Percentiles rank a stretch among this genome's conserved stretches.
Evolutionary conservation across 1,140 invertebrate genomes (phyloP).

Genomic region (Papilio aristodemus): DNA sequence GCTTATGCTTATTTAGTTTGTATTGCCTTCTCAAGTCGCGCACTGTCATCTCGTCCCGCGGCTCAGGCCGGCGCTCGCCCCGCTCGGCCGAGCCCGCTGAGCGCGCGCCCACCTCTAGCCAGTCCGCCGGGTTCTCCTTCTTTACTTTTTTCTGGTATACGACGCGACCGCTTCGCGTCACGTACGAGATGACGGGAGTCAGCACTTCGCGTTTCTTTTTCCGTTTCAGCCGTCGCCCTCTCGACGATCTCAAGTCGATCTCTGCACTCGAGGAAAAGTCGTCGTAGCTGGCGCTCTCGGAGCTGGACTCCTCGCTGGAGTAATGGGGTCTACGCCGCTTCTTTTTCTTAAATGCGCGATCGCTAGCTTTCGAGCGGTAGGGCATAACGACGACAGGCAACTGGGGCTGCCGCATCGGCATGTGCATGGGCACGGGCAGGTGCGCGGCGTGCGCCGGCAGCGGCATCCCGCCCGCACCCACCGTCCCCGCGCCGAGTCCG

Average conservation of each 20-base stretch:
- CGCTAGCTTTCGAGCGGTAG: conserved; percentile 12
- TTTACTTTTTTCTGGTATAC: conserved; percentile 69
- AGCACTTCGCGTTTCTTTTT: conserved; percentile 41
- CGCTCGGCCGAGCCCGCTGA: neutral
- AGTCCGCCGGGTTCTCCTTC: conserved; percentile 59
- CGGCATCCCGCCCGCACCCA: neutral
- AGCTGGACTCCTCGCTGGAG: conserved; percentile 14
- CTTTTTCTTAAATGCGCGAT: conserved; percentile 38
- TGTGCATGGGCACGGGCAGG: neutral
- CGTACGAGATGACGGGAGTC: conserved; percentile 53
- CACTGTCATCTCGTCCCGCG: conserved; percentile 37
- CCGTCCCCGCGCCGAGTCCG: neutral
- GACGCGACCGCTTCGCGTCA: conserved; percentile 62
- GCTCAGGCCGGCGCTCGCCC: neutral
- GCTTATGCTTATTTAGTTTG: conserved; percentile 35
- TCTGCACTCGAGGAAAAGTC: conserved; percentile 34
- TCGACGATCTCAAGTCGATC: conserved; percentile 27
- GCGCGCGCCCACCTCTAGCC: conserved; percentile 49
- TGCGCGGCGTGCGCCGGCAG: neutral
- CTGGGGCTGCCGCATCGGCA: conserved; percentile 16
- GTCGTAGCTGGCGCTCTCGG: conserved; percentile 24
- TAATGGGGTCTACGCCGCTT: conserved; percentile 39
- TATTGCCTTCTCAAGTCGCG: conserved; percentile 41
- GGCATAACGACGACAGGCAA: conserved; percentile 24
- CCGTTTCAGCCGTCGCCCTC: conserved; percentile 27